Percentiles rank a stretch among this genome's conserved stretches.
Conservation (phyloP, 1,140 invertebrate species). For the Tigriopus japonicus region DNA sequence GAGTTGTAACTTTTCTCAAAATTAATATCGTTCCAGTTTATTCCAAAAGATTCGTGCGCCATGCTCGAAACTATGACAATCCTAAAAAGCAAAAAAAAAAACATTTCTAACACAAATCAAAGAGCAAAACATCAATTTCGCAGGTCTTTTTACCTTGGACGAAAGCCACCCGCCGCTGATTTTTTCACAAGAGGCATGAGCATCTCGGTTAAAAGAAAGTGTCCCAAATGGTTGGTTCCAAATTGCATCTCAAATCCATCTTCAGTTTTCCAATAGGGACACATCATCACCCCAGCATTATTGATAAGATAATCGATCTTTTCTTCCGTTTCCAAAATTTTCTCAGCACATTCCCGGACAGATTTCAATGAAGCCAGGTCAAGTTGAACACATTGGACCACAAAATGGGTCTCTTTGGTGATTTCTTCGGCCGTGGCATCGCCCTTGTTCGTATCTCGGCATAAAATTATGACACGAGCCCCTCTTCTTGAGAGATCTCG, state of each 20-base stretch:
- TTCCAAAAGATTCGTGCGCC: not conserved
- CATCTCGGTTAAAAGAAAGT: slow-evolving; percentile 30
- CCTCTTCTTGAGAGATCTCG: slow-evolving; percentile 46
- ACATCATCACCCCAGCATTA: slow-evolving; percentile 58
- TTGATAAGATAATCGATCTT: slow-evolving; percentile 53
- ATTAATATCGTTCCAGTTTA: slow-evolving; percentile 1
- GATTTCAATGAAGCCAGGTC: slow-evolving; percentile 51
- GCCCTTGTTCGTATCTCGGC: slow-evolving; percentile 50
- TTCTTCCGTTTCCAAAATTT: not conserved
- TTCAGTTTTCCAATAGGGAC: slow-evolving; percentile 32
- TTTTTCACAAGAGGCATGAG: slow-evolving; percentile 46
- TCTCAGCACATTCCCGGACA: slow-evolving; percentile 43
- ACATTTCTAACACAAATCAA: not conserved
- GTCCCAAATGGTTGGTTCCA: slow-evolving; percentile 32
- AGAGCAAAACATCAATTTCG: too few species aligned
- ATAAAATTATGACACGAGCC: slow-evolving; percentile 61
- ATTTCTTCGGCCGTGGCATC: slow-evolving; percentile 24
- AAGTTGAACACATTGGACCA: slow-evolving; percentile 38
- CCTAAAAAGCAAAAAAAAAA: not conserved
- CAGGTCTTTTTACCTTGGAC: too few species aligned
- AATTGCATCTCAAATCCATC: slow-evolving; percentile 33
- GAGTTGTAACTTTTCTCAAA: not conserved
- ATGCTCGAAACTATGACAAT: not conserved
- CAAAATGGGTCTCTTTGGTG: not conserved
- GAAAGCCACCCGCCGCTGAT: slow-evolving; percentile 33